phyloP scores from a whole-genome alignment of 2,113 vertebrate genomes.

The Nothobranchius furzeri region DNA sequence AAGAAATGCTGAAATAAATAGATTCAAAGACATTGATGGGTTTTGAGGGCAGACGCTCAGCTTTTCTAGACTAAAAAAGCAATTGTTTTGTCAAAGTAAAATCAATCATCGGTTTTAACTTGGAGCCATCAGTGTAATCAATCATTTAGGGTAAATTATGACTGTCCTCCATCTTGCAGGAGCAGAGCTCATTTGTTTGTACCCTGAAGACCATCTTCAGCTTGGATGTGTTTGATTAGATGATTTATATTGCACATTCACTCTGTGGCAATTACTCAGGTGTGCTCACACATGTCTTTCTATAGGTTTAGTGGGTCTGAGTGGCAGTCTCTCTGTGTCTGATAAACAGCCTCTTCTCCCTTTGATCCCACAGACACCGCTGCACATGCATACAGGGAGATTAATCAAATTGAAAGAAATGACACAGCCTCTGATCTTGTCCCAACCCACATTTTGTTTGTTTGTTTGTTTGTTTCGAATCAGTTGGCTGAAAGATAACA shows the following conservation, averaged over 20 bases:
- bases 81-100: conserved; percentile 19
- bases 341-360: conserved; percentile 12
- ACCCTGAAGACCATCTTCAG: conserved; percentile 15
- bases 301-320: conserved; percentile 30
- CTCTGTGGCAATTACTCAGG: conserved; percentile 6
- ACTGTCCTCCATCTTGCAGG: conserved; percentile 13
- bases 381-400: conserved; percentile 5
- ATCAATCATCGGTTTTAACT: conserved; percentile 49
- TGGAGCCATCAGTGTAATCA: conserved; percentile 27
- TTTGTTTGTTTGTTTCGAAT: conserved; percentile 1
- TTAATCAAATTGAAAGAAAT: conserved; percentile 16
- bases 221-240: conserved; percentile 16
- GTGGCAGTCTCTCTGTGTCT: conserved; percentile 31
- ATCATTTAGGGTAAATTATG: conserved; percentile 38
- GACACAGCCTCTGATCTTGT: conserved; percentile 3
- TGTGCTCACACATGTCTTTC: conserved; percentile 7
- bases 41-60: not conserved
- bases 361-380: conserved; percentile 29
- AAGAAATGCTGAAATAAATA: conserved; percentile 24
- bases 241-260: conserved; percentile 39
- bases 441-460: conserved; percentile 18
- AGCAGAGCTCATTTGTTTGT: conserved; percentile 44
- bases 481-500: conserved; percentile 14
- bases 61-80: conserved; percentile 11
- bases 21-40: conserved; percentile 24